Evolutionary conservation across 1,140 invertebrate species (phyloP).

Genomic region (Akabosia matsudoensis): DNA sequence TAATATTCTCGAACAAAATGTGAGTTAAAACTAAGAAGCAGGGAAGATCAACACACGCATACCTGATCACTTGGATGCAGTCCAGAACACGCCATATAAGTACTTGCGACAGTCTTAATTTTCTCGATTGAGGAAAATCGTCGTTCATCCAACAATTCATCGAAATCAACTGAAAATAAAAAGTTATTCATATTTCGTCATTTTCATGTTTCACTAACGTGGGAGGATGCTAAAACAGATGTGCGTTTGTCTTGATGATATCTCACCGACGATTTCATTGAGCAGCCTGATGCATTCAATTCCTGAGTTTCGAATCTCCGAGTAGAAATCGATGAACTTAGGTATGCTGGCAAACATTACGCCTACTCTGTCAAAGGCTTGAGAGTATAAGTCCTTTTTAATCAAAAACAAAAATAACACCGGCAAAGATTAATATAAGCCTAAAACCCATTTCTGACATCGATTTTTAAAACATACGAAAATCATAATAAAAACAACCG

Average conservation of each 20-base stretch:
- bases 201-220: no score
- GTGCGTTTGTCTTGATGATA: background rate
- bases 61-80: constrained; percentile 74
- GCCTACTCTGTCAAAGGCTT: constrained; percentile 85
- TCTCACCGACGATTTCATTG: constrained; percentile 93
- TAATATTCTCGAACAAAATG: no score
- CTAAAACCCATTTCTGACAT: no score
- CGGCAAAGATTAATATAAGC: no score
- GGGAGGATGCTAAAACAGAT: no score
- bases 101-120: constrained; percentile 94
- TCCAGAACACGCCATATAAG: constrained; percentile 99
- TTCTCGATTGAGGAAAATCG: constrained; percentile 92
- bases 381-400: constrained; percentile 90
- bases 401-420: constrained; percentile 42
- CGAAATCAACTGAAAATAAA: constrained; percentile 71
- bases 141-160: constrained; percentile 83
- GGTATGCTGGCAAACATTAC: constrained; percentile 98
- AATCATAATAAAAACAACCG: no score
- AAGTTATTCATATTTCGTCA: background rate
- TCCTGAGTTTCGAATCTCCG: constrained; percentile 93
- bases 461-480: no score
- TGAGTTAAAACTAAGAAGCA: no score
- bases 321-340: constrained; percentile 98
- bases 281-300: constrained; percentile 94
- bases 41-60: no score